Base-by-base conservation (phyloP, 2,113 vertebrate species). In the Smithornis capensis region DNA sequence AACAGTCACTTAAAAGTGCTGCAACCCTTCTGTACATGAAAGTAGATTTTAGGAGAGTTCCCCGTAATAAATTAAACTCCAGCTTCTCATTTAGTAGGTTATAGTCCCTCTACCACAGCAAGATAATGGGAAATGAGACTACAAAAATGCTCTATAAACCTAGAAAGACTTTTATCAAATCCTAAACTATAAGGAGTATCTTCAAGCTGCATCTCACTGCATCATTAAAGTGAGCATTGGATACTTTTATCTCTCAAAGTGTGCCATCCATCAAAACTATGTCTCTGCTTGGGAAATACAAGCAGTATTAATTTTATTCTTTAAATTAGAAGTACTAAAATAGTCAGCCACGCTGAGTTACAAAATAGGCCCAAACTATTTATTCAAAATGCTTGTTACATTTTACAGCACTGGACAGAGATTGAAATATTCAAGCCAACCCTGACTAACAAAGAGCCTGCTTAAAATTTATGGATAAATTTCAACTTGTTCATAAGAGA, bases 401-500 rank as follows among this genome's bases (percentile, higher is more conserved):
- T 85, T 95, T 94, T 95, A 96, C 82, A 94, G 78, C 49, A n/a
- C 83, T 95, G 95, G 92, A 96, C 71, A 91, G 83, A 76, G 94
- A 76, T 35, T 47, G 50, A 25, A 74, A 80, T 29, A 42, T 44
- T 74, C 42, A 68, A 92, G 92, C 92, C 94, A 97, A 79, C 7
- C 38, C 44, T 38, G 5, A 76, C 80, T 65, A 91, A 87, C 62
- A 93, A 87, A 71, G 59, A 71, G 49, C 14, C 59, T 57, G 42
- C 78, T 93, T 87, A 82, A 91, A 69, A 82, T 67, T 89, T 83
- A 95, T 59, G 65, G 83, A 56, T 67, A 11, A 49, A 76, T 87
- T 96, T 92, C 69, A 82, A 33, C 40, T 75, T 79, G 31, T 73
- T 89, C 86, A 53, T 73, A 93, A 60, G 64, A 86, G 42, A 92